phyloP scores from a whole-genome alignment of 2,113 vertebrate species.

The Sprattus sprattus region DNA sequence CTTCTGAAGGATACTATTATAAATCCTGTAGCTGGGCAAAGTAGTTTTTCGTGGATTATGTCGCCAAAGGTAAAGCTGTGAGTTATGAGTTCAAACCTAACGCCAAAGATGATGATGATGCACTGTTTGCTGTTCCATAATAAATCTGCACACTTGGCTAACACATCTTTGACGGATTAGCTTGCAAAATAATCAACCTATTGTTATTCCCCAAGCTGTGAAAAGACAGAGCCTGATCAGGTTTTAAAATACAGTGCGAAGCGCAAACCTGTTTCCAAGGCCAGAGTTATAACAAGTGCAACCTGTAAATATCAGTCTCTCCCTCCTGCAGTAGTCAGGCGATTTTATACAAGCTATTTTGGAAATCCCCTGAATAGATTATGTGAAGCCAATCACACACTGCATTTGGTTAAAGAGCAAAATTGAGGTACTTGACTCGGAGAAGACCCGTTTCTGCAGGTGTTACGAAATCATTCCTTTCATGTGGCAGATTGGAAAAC shows the following conservation, averaged over 20 bases:
- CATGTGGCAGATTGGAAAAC: conserved; percentile 1
- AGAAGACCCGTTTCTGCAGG: not conserved
- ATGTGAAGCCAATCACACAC: conserved; percentile 1
- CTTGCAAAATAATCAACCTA: not conserved
- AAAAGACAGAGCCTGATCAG: not conserved
- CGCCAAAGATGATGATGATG: not conserved
- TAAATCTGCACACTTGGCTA: not conserved
- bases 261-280: not conserved
- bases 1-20: conserved; percentile 15
- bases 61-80: not conserved
- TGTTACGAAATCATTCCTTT: conserved; percentile 10
- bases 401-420: not conserved
- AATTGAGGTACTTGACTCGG: not conserved
- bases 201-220: not conserved
- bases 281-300: not conserved
- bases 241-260: not conserved
- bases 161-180: not conserved
- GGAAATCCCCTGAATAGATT: conserved; percentile 23
- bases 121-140: not conserved
- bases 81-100: not conserved
- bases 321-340: not conserved
- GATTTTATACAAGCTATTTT: conserved; percentile 11
- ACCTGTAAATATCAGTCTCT: not conserved
- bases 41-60: not conserved
- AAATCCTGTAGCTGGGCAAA: conserved; percentile 12